phyloP scores from a whole-genome alignment of 2,113 vertebrate genomes.

The Corythaixoides concolor region DNA sequence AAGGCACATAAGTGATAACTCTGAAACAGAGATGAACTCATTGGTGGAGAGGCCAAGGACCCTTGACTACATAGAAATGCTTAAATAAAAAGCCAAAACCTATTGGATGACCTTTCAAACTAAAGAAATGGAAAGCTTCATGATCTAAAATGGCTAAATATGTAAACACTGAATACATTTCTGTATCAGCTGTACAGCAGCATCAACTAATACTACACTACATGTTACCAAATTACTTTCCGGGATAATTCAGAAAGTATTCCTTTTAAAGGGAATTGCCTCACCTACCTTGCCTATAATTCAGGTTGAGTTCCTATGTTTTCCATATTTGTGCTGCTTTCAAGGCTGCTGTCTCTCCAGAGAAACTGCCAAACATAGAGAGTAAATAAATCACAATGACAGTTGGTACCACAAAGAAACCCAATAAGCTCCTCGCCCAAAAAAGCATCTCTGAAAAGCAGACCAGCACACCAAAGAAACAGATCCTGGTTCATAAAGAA shows the following conservation, averaged over 20 bases:
- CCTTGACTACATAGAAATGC: background rate
- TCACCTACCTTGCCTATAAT: background rate
- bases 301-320: background rate
- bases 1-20: background rate
- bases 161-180: background rate
- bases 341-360: background rate
- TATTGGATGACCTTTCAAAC: background rate
- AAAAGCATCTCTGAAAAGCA: background rate
- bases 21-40: background rate
- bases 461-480: background rate
- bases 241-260: background rate
- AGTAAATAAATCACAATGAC: background rate
- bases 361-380: background rate
- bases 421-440: background rate
- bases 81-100: background rate
- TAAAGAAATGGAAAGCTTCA: background rate
- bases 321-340: background rate
- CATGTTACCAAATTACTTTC: background rate
- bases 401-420: background rate
- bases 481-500: background rate
- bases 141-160: background rate
- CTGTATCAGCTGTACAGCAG: background rate
- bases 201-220: background rate
- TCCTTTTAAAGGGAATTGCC: background rate
- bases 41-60: background rate